Base-by-base conservation (phyloP, 2,113 vertebrate genomes). In the Notarius quadriscutis region DNA sequence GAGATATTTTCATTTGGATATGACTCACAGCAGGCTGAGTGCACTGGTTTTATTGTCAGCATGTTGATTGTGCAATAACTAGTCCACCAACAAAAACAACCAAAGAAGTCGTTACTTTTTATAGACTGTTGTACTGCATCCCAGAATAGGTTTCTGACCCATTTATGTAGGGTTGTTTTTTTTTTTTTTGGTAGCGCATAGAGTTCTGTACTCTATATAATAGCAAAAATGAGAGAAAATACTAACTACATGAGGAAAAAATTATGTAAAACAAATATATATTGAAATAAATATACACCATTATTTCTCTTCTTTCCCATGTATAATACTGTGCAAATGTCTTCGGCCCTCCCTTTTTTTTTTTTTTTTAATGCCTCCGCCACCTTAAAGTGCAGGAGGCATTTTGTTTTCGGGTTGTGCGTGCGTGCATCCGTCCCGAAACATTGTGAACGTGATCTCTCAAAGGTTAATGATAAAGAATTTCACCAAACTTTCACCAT, bases 91-190 rank as follows among this genome's bases (percentile, higher is more conserved):
- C n/a, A 79, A 58, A 79, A 30, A 30, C n/a, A 57, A 57, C 6
- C n/a, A 80, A 80, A 81, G 25, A 78, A 6, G 11, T 15, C 7
- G 53, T 77, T 55, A 7, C 77, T 79, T 79, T 81, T 34, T 81
- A 58, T 81, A 80, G 55, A 81, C 27, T 58, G 27, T 58, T 80
- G n/a, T 58, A 30, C 27, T 58, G 27, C 8, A 10, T 58, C 53
- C 77, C 53, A 34, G 77, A 80, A 81, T 60, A 81, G 18, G 30
- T 30, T 41, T 60, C 22, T 62, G 79, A 81, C 79, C 55, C 22
- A 81, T 81, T 81, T 79, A 30, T 2, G 50, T 53, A 18, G 41
- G 41, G 41, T 41, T 41, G n/a, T 41, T 50, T 51, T 18, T 5
- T 41, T 41, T 18, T 72, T 53, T n/a, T 55, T 78, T 78, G n/a